Base-by-base conservation (phyloP, 92 coral and sea anemone genomes). In the Epizoanthus fatuus region DNA sequence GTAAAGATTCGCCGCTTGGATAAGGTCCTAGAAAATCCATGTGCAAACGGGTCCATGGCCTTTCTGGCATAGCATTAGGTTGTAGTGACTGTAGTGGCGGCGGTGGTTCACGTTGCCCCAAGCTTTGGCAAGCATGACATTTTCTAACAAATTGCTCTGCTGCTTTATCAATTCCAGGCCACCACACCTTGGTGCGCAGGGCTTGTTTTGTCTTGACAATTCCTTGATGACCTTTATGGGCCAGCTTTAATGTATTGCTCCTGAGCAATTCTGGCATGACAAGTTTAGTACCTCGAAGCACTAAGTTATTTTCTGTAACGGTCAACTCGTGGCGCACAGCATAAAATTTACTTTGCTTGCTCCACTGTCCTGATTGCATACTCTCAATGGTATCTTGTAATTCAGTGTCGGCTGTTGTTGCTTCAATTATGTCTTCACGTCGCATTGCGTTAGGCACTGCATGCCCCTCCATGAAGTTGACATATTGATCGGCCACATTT, bases 181-280 rank as follows among this genome's bases (percentile, higher is more conserved):
- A 74, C 80, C 62, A 84, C 53, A 84, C 82, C 35, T 84, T 84
- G 45, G 88, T 84, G 38, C 82, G 60, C 47, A 74, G 29, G 40
- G 76, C 83, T 75, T 85, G 83, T 67, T 85, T 85, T 12, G 84
- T 69, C 74, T 84, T 11, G 25, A 84, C 83, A 16, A 84, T 84
- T 69, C 83, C 88, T 53, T 84, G 88, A 59, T 84, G 83, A 55
- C 88, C 88, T 63, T 84, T 60, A 16, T 84, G 88, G 19, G 78
- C 88, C 17, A 72, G n/a, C 60, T 55, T 49, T 63, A 83, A 74
- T 4, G 88, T 84, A 15, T 84, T 74, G 13, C 39, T 59, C 51
- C 88, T 84, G 73, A 84, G 64, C 29, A 20, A 16, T 7, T 74
- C 14, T 74, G 88, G 88, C 83, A 74, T 84, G 32, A 74, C 66